Percentiles rank a stretch among this genome's conserved stretches.
phyloP scores from a whole-genome alignment of 2,888 invertebrate genomes.

The Salticus scenicus region DNA sequence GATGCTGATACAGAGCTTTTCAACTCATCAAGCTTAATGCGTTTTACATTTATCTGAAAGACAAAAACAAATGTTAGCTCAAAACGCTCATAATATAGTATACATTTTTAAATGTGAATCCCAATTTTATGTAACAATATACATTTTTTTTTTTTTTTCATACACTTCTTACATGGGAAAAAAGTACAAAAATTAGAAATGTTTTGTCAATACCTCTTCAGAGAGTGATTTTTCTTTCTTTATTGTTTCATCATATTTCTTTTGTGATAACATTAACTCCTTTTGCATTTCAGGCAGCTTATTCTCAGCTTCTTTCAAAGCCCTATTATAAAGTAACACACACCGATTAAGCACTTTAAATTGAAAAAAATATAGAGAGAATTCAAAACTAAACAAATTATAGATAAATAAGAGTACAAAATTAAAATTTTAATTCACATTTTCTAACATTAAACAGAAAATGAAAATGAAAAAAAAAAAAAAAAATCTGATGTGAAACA shows the following conservation, averaged over 20 bases:
- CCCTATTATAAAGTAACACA: background rate
- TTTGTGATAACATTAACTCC: conserved; percentile 17
- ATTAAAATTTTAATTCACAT: no score
- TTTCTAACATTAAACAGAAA: no score
- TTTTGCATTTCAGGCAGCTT: conserved; percentile 33
- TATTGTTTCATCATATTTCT: conserved; percentile 15
- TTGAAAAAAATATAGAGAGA: no score
- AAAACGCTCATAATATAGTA: no score
- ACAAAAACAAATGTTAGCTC: background rate
- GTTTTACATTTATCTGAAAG: conserved; percentile 38
- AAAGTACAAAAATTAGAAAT: background rate
- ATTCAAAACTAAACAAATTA: no score
- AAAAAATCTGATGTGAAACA: no score
- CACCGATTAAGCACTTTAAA: no score
- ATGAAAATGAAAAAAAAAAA: no score
- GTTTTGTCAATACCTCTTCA: conserved; percentile 31
- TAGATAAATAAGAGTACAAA: no score
- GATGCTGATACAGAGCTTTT: conserved; percentile 35
- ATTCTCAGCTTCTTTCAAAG: conserved; percentile 14
- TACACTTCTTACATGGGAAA: background rate
- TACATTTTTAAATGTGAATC: no score
- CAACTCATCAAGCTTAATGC: conserved; percentile 74
- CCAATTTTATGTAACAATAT: no score
- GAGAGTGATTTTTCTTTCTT: conserved; percentile 22
- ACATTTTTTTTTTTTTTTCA: no score